Percentiles rank a stretch among this genome's conserved stretches.
phyloP scores from a whole-genome alignment of 2,797 vertebrate genomes.

The Chromis chromis region DNA sequence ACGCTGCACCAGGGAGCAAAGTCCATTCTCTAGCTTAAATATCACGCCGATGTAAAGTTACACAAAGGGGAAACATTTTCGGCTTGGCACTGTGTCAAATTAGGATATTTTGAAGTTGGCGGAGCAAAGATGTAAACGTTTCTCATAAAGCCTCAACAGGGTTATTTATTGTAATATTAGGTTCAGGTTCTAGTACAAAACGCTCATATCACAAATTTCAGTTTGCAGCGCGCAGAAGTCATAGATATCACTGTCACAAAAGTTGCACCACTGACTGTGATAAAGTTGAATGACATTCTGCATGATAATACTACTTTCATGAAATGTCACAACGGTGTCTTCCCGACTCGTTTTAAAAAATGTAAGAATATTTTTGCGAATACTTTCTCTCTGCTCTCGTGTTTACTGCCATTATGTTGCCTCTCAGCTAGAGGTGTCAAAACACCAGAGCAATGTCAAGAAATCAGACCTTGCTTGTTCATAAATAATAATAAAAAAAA shows the following conservation, averaged over 20 bases:
- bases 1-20: slow-evolving; percentile 51
- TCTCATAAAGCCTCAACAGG: neutral
- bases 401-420: neutral
- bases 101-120: slow-evolving; percentile 15
- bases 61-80: slow-evolving; percentile 40
- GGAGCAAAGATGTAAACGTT: neutral
- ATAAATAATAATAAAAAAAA: slow-evolving; percentile 10
- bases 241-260: neutral
- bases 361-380: neutral
- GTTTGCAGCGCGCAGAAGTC: slow-evolving; percentile 3
- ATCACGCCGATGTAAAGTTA: slow-evolving; percentile 58
- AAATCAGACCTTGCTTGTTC: neutral
- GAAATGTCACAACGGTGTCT: neutral
- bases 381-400: neutral
- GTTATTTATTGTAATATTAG: neutral
- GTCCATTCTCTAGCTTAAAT: slow-evolving; percentile 61
- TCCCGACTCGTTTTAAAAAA: neutral
- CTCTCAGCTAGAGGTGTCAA: neutral
- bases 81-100: slow-evolving; percentile 17
- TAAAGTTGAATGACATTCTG: slow-evolving; percentile 14
- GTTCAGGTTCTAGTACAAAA: neutral
- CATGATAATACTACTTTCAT: neutral
- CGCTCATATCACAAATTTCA: neutral
- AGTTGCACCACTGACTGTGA: slow-evolving; percentile 16
- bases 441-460: neutral